These are phyloP conservation scores for Brachionus sp. DNA, from an alignment of 1,140 invertebrate genomes.

Conservation along the genomic window DNA sequence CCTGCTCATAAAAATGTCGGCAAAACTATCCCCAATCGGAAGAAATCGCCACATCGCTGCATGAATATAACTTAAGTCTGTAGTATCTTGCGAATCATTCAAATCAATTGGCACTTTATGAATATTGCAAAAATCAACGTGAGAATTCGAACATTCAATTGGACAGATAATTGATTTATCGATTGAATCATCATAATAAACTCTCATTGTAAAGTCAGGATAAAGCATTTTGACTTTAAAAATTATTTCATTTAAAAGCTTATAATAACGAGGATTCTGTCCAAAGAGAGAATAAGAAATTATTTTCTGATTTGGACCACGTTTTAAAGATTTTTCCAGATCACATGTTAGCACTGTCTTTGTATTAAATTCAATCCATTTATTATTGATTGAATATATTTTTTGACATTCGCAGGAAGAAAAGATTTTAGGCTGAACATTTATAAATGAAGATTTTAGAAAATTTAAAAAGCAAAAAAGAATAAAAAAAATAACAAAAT, in stretches of 20 bases:
- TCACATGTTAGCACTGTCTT: background rate
- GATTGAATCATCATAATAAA: slow-evolving; percentile 3
- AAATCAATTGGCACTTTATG: background rate
- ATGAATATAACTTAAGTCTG: background rate
- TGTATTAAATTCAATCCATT: background rate
- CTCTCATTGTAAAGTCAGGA: background rate
- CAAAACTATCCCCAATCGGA: background rate
- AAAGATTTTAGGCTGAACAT: too few species aligned
- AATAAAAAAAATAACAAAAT: too few species aligned
- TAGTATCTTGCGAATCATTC: background rate
- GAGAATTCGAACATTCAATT: background rate
- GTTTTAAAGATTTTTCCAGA: background rate
- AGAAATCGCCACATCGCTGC: slow-evolving; percentile 4
- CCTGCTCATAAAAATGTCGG: background rate
- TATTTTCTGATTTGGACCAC: slow-evolving; percentile 37
- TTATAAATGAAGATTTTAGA: too few species aligned
- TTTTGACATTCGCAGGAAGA: too few species aligned
- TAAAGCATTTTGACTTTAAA: background rate
- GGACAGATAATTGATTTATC: background rate
- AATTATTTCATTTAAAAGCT: background rate
- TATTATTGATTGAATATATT: background rate
- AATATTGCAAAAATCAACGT: slow-evolving; percentile 11
- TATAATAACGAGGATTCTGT: background rate
- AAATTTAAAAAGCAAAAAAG: too few species aligned
- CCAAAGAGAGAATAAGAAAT: slow-evolving; percentile 22